phyloP scores from a whole-genome alignment of 2,797 vertebrate genomes.

The Dicrostonyx torquatus region DNA sequence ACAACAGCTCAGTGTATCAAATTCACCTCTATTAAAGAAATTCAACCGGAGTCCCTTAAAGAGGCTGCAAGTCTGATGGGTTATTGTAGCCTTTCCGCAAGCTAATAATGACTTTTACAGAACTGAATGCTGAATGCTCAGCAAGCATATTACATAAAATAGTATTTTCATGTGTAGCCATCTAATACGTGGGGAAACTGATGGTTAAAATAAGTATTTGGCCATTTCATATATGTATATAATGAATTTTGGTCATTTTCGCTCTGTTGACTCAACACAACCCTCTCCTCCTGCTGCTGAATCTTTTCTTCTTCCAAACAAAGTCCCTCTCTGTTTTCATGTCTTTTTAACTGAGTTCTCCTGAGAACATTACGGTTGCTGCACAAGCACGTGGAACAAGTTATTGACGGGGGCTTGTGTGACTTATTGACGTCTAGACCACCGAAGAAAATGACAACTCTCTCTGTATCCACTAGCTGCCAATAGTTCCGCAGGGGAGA shows the following conservation, averaged over 20 bases:
- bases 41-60: slow-evolving; percentile 14
- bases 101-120: not conserved
- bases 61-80: not conserved
- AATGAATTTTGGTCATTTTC: not conserved
- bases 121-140: not conserved
- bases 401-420: not conserved
- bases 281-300: not conserved
- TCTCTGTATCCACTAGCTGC: not conserved
- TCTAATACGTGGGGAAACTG: not conserved
- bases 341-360: not conserved
- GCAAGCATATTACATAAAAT: not conserved
- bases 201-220: not conserved
- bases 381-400: not conserved
- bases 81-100: not conserved
- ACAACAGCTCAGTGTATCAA: slow-evolving; percentile 40
- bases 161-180: not conserved
- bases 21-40: slow-evolving; percentile 43
- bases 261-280: not conserved
- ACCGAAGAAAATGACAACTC: not conserved
- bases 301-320: not conserved
- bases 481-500: no score
- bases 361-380: not conserved
- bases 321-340: not conserved
- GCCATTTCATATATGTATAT: not conserved
- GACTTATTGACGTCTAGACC: not conserved